Evolutionary conservation across 2,888 invertebrate genomes (phyloP).

Genomic region (Gryllus longicercus): DNA sequence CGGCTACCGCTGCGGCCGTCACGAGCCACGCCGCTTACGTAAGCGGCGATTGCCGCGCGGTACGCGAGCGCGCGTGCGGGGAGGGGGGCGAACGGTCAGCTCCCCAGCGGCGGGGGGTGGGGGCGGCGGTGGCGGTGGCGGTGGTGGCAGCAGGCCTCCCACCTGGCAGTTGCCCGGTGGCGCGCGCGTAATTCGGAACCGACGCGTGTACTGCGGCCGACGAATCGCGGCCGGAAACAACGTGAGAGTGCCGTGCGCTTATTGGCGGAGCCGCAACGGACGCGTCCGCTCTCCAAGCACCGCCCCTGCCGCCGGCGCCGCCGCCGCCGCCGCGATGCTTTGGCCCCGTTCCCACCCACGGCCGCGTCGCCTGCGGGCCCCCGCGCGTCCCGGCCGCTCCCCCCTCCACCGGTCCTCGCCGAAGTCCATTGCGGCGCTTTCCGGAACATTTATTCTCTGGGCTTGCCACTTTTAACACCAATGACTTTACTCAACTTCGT

Average conservation of each 20-base stretch:
- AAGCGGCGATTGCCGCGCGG: conserved; percentile 6
- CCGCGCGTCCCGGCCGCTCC: background rate
- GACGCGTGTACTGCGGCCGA: background rate
- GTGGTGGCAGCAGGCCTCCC: background rate
- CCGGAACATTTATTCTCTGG: too few relatives aligned
- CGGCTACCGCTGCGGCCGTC: background rate
- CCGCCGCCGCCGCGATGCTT: background rate
- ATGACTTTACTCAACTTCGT: too few relatives aligned
- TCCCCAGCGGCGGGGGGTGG: background rate
- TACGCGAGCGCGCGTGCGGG: background rate
- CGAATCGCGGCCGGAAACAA: conserved; percentile 17
- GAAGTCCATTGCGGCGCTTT: background rate
- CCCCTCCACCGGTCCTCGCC: background rate
- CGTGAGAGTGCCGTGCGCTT: background rate
- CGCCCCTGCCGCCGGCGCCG: background rate
- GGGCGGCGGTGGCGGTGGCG: background rate
- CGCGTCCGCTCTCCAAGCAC: background rate
- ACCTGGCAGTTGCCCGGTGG: background rate
- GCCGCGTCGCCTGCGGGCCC: background rate
- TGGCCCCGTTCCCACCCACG: conserved; percentile 17
- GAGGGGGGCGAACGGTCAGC: background rate
- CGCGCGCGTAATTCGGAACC: conserved; percentile 17
- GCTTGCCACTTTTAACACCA: too few relatives aligned
- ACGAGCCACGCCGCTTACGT: background rate
- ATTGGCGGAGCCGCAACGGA: background rate